These are phyloP conservation scores for Tricholaema leucomelas DNA, from an alignment of 2,113 vertebrate genomes.

Conservation along the genomic window DNA sequence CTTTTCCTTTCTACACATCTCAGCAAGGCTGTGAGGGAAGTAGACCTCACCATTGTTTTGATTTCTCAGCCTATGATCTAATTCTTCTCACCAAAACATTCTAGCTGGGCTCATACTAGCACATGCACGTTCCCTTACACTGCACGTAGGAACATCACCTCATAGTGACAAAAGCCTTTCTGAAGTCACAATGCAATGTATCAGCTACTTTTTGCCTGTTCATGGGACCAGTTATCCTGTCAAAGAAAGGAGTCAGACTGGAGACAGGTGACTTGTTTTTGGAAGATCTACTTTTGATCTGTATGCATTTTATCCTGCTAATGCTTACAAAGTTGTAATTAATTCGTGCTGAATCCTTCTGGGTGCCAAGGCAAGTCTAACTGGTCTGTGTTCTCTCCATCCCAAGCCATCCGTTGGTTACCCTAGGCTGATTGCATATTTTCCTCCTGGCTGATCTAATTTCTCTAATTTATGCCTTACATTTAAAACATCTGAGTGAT, in stretches of 20 bases:
- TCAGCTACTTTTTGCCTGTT: neutral
- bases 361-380: neutral
- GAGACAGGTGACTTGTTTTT: neutral
- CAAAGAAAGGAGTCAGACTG: neutral
- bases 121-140: neutral
- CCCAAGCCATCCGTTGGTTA: neutral
- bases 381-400: neutral
- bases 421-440: neutral
- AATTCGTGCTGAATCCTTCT: neutral
- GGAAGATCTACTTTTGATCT: neutral
- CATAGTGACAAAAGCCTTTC: neutral
- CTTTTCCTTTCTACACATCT: too few relatives aligned
- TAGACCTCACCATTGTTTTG: too few relatives aligned
- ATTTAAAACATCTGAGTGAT: neutral
- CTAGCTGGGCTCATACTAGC: too few relatives aligned
- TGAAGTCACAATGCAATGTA: neutral
- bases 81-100: too few relatives aligned
- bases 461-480: neutral
- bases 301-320: neutral
- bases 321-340: neutral
- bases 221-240: neutral
- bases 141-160: neutral
- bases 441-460: neutral
- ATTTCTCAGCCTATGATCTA: too few relatives aligned
- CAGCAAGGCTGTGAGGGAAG: too few relatives aligned